Evolutionary conservation across 2,888 invertebrate genomes (phyloP).

Genomic region (Crocallis elinguaria): DNA sequence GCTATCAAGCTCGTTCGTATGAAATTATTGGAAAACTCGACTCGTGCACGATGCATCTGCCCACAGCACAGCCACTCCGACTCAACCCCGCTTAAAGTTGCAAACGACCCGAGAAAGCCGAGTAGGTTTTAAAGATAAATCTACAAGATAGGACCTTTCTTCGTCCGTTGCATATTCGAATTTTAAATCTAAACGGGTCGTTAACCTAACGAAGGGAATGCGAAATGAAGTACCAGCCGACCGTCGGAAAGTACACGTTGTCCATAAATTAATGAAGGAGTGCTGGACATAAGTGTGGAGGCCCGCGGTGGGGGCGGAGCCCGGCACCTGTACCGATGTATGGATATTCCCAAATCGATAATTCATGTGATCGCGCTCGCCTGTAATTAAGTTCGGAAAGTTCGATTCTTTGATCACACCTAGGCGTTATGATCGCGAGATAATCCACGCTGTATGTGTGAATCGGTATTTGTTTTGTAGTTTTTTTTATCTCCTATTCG

Average conservation of each 20-base stretch:
- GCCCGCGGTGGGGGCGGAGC: conserved; percentile 71
- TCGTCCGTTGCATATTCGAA: conserved; percentile 57
- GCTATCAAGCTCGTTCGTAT: conserved; percentile 68
- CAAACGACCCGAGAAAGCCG: conserved; percentile 66
- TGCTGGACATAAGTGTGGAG: conserved; percentile 59
- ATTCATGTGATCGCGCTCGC: conserved; percentile 72
- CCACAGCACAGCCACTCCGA: conserved; percentile 39
- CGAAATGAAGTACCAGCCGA: conserved; percentile 40
- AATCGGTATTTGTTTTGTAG: conserved; percentile 39
- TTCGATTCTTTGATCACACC: conserved; percentile 66
- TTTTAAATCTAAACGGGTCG: conserved; percentile 40
- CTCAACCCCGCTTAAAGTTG: conserved; percentile 66
- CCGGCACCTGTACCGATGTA: conserved; percentile 75
- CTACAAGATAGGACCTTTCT: conserved; percentile 63
- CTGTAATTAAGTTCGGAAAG: conserved; percentile 78
- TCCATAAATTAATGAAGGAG: conserved; percentile 62
- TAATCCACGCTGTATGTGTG: conserved; percentile 62
- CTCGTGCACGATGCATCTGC: conserved; percentile 81
- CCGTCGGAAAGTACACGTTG: conserved; percentile 44
- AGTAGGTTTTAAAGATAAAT: conserved; percentile 76
- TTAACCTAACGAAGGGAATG: conserved; percentile 36
- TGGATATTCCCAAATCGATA: conserved; percentile 72
- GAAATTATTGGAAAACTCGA: conserved; percentile 81
- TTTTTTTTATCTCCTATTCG: neutral
- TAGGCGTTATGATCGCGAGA: conserved; percentile 60